A percentile compares a stretch with the other conserved stretches of the same genome.
Conservation (phyloP, 2,797 vertebrate genomes). For the Lindbergichthys nudifrons region DNA sequence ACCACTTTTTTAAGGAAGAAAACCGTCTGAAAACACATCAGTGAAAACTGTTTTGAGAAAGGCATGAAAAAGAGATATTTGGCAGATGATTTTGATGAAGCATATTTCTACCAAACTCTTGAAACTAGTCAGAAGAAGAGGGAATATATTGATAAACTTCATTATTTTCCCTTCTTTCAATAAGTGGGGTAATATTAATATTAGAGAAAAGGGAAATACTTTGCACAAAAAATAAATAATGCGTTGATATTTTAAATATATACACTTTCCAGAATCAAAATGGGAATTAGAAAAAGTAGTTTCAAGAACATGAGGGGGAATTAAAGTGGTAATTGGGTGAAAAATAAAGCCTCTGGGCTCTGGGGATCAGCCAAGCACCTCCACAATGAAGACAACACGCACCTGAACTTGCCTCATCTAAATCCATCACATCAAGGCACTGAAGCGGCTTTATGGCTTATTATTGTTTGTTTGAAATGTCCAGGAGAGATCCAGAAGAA, state of each 20-base stretch:
- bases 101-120: no score
- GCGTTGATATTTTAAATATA: not conserved
- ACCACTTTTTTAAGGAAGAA: no score
- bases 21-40: no score
- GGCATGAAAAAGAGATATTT: no score
- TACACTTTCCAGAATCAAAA: not conserved
- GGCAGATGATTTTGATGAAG: no score
- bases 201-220: no score
- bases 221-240: no score
- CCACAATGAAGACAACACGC: slow-evolving; percentile 10
- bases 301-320: not conserved
- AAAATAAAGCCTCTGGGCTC: not conserved
- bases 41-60: no score
- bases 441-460: slow-evolving; percentile 42
- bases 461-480: slow-evolving; percentile 61
- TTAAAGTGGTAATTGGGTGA: slow-evolving; percentile 22
- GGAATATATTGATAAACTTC: no score
- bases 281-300: not conserved
- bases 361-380: not conserved
- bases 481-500: slow-evolving; percentile 37
- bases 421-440: slow-evolving; percentile 45
- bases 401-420: slow-evolving; percentile 25
- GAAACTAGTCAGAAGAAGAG: no score
- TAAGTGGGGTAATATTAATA: no score
- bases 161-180: no score